Evolutionary conservation across 23 tunicate species (phyloP).

Genomic region (Trididemnum miniatum): DNA sequence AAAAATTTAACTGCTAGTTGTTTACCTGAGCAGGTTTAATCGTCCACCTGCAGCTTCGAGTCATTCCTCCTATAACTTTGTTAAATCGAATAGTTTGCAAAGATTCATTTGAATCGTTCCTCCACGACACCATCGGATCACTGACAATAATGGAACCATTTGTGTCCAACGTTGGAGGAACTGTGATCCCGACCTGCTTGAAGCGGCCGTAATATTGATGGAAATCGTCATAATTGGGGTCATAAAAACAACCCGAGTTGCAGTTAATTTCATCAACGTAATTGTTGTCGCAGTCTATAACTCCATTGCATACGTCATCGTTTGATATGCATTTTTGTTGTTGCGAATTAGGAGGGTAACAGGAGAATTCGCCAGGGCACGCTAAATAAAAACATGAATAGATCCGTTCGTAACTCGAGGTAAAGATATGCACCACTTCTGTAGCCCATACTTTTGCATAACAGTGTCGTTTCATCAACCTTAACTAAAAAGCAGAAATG

Average conservation of each 20-base stretch:
- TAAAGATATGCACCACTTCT: too few species aligned
- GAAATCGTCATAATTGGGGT: conserved; percentile 45
- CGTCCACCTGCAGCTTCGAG: conserved; percentile 59
- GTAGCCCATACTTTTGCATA: too few species aligned
- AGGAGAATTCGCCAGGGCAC: conserved; percentile 89
- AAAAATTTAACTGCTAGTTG: too few species aligned
- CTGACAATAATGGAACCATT: not conserved
- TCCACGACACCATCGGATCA: not conserved
- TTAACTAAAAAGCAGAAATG: too few species aligned
- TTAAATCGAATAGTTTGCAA: conserved; percentile 40
- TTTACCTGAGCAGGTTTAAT: conserved; percentile 62
- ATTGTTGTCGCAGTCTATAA: conserved; percentile 63
- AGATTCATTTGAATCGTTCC: not conserved
- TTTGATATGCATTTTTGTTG: conserved; percentile 59
- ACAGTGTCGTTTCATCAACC: too few species aligned
- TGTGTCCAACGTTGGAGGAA: not conserved
- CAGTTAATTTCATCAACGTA: conserved; percentile 75
- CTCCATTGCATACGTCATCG: conserved; percentile 69
- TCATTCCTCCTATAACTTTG: conserved; percentile 12
- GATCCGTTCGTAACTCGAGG: too few species aligned
- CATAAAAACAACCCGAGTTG: conserved; percentile 73
- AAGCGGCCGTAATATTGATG: conserved; percentile 45
- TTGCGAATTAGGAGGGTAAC: conserved; percentile 44
- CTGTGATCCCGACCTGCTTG: not conserved
- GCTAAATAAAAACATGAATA: too few species aligned